Evolutionary conservation across 2,113 vertebrate genomes (phyloP), one percentile per base, ranked within the genome.

Genomic region (Leptodactylus fuscus): DNA sequence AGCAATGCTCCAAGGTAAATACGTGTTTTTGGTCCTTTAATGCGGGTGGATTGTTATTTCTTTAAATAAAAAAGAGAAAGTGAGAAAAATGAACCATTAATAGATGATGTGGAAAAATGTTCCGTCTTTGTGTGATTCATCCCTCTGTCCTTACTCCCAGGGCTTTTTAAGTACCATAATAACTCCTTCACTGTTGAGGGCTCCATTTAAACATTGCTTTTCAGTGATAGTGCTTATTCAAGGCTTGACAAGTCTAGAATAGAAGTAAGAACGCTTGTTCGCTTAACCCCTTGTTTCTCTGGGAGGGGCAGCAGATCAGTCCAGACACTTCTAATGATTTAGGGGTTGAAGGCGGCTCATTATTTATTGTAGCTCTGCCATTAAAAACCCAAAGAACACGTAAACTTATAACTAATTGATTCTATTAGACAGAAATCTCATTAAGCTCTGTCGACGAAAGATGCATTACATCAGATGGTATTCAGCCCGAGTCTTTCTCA

Each of bases 1-100:
- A 98, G 91, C 97, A 99, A 38, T 99, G 97, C 94, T 97, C 97
- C 83, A 98, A 98, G 97, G 97, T 99, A 96, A 9, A 9, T 3
- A 84, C 1, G 86, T 12, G 2, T 13, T 38, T 13, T 32, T 44
- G 9, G 87, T 20, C 86, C 48, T 70, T 51, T 69, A 70, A 41
- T 85, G 48, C 36, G 71, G 8, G 20, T 58, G 46, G 46, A 22
- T 69, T 22, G 32, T 69, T 38, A 20, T 53, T 73, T 71, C 49
- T 80, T 81, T 69, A 71, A 71, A 44, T 70, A 44, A 84, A 69
- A 60, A 38, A 55, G 36, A 5, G 62, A 76, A 78, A 70, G 58
- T 77, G 53, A 67, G 46, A 77, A 49, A 36, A 79, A 74, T 38
- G 83, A 41, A 29, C 41, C 46, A 44, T 85, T 79, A 85, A 79